Conservation (phyloP, 2,797 vertebrate genomes). For the Prunella strophiata region DNA sequence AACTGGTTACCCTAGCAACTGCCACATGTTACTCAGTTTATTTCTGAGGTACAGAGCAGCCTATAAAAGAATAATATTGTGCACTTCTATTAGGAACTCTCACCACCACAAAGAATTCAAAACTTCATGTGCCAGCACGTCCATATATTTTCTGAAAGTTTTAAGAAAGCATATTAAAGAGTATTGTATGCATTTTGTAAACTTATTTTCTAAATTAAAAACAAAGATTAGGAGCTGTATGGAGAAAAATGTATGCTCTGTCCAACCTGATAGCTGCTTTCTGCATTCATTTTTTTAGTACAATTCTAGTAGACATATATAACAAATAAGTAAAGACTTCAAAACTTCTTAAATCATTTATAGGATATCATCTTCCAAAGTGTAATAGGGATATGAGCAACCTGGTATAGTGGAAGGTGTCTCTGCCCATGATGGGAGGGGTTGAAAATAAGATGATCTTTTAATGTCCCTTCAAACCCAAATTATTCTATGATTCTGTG, state of each 20-base stretch:
- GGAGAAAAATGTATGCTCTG: not conserved
- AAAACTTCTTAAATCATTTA: not conserved
- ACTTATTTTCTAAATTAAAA: not conserved
- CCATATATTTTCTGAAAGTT: not conserved
- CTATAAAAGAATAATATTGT: constrained; percentile 37
- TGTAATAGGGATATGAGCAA: not conserved
- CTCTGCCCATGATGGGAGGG: not conserved
- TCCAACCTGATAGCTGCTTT: not conserved
- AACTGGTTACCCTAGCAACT: constrained; percentile 76
- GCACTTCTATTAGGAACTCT: constrained; percentile 16
- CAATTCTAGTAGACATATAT: not conserved
- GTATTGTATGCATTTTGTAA: not conserved
- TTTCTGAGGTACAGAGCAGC: constrained; percentile 18
- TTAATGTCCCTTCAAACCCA: not conserved
- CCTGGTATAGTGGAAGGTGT: not conserved
- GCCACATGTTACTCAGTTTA: constrained; percentile 61
- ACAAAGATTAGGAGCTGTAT: not conserved
- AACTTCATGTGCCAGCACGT: not conserved
- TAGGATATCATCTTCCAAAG: not conserved
- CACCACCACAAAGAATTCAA: not conserved
- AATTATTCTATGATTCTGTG: not conserved
- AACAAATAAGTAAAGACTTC: not conserved
- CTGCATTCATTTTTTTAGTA: not conserved
- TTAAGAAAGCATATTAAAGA: not conserved
- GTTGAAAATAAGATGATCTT: not conserved